Base-by-base conservation (phyloP, 2,797 vertebrate genomes). In the Pampus argenteus region DNA sequence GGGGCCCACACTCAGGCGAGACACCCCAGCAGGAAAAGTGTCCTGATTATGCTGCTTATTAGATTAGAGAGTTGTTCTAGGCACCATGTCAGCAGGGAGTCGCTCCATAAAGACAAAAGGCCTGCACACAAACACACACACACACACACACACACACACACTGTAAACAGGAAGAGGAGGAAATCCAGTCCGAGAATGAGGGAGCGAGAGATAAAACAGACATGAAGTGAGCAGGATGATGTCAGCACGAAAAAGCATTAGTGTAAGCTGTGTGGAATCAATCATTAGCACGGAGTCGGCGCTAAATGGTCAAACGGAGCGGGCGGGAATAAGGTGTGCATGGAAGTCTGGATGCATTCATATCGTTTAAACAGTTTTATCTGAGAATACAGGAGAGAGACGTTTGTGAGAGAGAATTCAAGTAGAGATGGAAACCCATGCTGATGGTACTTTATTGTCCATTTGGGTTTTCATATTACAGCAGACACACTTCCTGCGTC, bases 11-110 rank as follows among this genome's bases (percentile, higher is more conserved):
- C 68, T 71, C 20, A 1, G 51, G 64, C 54, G 25, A 78, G 71
- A 71, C 60, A 52, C 67, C 77, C 48, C 45, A 17, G 70, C 73
- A 58, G 69, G 58, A 71, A 65, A 34, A 54, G 67, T 59, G 73
- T 73, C 59, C 79, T 77, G 59, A 81, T 88, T 81, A 70, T 79
- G 40, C 60, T 18, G 69, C 74, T 83, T 85, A 86, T 88, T 87
- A 72, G 70, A 87, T 89, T 81, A 85, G 69, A 84, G 85, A 84
- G 59, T 75, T 71, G 61, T 66, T 85, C 67, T 49, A 18, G 81
- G 83, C 75, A 64, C 25, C 23, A 22, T 15, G 78, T 73, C 78
- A 83, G 69, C 62, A 76, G 85, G 67, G 75, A 78, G 47, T 79
- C 49, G 14, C 58, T 71, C 64, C 54, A 67, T 55, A 31, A 80